These are phyloP conservation scores for Portevinia maculata DNA, from an alignment of 2,888 invertebrate genomes.

Conservation along the genomic window DNA sequence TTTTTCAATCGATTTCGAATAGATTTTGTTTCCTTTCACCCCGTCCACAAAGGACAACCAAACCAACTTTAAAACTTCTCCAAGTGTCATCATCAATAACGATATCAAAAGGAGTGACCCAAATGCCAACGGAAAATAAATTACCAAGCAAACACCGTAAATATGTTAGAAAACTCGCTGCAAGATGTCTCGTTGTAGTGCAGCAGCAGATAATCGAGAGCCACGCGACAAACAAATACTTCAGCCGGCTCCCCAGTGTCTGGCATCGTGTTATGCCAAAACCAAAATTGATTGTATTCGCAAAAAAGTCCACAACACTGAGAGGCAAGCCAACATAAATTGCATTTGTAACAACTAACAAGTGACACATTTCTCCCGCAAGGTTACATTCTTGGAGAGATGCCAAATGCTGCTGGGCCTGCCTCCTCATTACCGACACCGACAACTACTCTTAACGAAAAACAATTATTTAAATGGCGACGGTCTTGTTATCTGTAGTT, in stretches of 20 bases:
- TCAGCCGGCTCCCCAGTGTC: conserved; percentile 63
- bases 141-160: conserved; percentile 22
- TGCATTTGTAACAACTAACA: conserved; percentile 62
- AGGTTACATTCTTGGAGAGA: conserved; percentile 54
- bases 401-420: conserved; percentile 50
- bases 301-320: conserved; percentile 42
- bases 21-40: neutral
- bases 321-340: conserved; percentile 43
- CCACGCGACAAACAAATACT: conserved; percentile 45
- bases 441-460: conserved; percentile 42
- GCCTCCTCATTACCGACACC: conserved; percentile 20
- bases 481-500: conserved; percentile 1
- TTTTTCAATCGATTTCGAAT: neutral
- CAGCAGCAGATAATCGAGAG: conserved; percentile 25
- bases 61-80: conserved; percentile 21
- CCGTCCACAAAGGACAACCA: conserved; percentile 11
- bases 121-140: conserved; percentile 23
- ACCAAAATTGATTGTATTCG: conserved; percentile 65
- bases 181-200: conserved; percentile 24
- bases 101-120: conserved; percentile 54
- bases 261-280: conserved; percentile 66
- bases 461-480: conserved; percentile 53
- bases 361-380: conserved; percentile 63
- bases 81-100: conserved; percentile 67
- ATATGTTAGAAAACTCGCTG: conserved; percentile 10